Evolutionary conservation across 2,888 invertebrate species (phyloP).

Genomic region (Caenorhabditis wallacei): DNA sequence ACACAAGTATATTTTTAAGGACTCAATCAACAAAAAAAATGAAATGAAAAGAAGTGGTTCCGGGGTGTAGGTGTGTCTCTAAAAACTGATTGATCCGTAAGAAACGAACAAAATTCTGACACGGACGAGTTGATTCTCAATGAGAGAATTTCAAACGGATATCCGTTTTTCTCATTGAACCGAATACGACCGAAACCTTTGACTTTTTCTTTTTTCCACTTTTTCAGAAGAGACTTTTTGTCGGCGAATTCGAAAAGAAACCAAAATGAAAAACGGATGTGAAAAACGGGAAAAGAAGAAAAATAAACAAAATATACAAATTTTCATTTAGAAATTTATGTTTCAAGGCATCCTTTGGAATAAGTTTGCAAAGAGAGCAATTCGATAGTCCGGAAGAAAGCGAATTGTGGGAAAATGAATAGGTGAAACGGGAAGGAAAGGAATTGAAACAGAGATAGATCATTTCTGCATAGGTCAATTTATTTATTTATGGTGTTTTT

Average conservation of each 20-base stretch:
- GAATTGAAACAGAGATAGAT: not conserved
- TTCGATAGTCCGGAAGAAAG: slow-evolving; percentile 27
- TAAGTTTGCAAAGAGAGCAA: slow-evolving; percentile 50
- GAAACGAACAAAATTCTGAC: slow-evolving; percentile 33
- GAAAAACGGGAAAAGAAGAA: not conserved
- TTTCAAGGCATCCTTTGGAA: slow-evolving; percentile 39
- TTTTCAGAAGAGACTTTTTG: slow-evolving; percentile 1
- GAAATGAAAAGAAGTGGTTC: slow-evolving; percentile 20
- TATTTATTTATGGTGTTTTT: not conserved
- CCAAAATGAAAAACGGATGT: slow-evolving; percentile 13
- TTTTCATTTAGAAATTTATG: slow-evolving; percentile 49
- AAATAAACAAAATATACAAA: slow-evolving; percentile 29
- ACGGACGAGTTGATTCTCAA: slow-evolving; percentile 28
- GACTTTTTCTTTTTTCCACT: slow-evolving; percentile 1
- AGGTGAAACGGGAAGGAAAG: not conserved
- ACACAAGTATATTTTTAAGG: no score
- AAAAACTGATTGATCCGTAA: slow-evolving; percentile 47
- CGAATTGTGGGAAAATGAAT: slow-evolving; percentile 34
- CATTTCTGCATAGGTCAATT: slow-evolving; percentile 48
- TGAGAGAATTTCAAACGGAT: slow-evolving; percentile 51
- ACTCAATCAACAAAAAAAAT: not conserved
- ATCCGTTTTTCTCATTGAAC: slow-evolving; percentile 53
- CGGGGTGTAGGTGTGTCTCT: not conserved
- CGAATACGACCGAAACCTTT: slow-evolving; percentile 38
- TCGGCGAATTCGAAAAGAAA: slow-evolving; percentile 7